Evolutionary conservation across 1,140 invertebrate genomes (phyloP).

Genomic region (Brachionus sp.): DNA sequence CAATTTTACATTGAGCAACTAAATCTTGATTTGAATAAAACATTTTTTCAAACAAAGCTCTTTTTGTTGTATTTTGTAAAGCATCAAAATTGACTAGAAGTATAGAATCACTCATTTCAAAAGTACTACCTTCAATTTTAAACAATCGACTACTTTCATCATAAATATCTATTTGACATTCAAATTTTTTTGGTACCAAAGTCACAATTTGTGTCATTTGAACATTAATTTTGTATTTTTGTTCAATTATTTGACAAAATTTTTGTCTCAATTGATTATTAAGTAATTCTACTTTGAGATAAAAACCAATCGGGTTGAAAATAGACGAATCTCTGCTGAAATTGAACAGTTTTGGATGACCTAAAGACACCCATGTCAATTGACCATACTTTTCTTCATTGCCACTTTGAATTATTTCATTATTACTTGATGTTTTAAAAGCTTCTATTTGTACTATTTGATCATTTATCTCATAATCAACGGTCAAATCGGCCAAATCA

Average conservation of each 20-base stretch:
- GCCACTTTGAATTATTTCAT: neutral
- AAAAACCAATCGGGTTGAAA: neutral
- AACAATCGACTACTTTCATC: neutral
- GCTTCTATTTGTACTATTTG: neutral
- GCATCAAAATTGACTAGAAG: no score
- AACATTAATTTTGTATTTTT: neutral
- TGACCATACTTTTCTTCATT: neutral
- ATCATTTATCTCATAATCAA: neutral
- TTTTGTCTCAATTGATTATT: neutral
- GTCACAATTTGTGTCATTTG: neutral
- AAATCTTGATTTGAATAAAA: no score
- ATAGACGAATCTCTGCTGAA: neutral
- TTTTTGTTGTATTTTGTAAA: no score
- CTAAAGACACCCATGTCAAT: neutral
- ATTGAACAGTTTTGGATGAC: neutral
- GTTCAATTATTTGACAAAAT: neutral
- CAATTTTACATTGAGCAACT: no score
- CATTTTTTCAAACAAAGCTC: no score
- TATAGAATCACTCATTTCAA: no score
- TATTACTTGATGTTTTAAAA: neutral
- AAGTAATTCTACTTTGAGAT: neutral
- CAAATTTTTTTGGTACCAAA: neutral
- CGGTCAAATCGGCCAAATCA: constrained; percentile 22
- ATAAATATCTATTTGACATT: neutral
- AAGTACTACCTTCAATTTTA: no score